Conservation (phyloP, 64 coral and sea anemone genomes). For the Montipora cactus region DNA sequence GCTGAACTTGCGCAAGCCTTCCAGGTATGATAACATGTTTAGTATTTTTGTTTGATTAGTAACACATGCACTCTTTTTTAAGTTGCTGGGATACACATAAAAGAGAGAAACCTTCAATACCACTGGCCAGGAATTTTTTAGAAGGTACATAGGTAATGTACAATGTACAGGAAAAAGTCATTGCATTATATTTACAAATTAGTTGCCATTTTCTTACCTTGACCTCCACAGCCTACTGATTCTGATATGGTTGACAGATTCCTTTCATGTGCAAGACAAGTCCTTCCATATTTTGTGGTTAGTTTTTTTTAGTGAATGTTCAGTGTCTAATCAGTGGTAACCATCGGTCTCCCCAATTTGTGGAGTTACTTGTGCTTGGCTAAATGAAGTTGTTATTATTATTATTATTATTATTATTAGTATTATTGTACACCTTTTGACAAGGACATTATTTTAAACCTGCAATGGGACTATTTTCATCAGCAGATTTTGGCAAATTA, state of each 20-base stretch:
- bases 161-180: no score
- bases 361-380: no score
- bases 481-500: no score
- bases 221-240: constrained; percentile 70
- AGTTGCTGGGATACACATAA: background rate
- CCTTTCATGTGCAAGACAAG: constrained; percentile 91
- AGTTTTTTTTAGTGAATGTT: background rate
- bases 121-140: no score
- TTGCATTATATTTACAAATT: background rate
- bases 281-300: constrained; percentile 93
- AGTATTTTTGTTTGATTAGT: background rate
- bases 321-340: no score
- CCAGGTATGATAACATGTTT: constrained; percentile 62
- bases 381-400: no score
- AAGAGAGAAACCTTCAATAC: background rate
- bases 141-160: no score
- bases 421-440: no score
- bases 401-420: no score
- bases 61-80: background rate
- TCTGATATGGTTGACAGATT: constrained; percentile 78
- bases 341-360: no score
- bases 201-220: background rate
- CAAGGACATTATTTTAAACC: no score
- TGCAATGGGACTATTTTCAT: no score
- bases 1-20: constrained; percentile 88